Evolutionary conservation across 2,797 vertebrate species (phyloP).

Genomic region (Bradypodion ventrale): DNA sequence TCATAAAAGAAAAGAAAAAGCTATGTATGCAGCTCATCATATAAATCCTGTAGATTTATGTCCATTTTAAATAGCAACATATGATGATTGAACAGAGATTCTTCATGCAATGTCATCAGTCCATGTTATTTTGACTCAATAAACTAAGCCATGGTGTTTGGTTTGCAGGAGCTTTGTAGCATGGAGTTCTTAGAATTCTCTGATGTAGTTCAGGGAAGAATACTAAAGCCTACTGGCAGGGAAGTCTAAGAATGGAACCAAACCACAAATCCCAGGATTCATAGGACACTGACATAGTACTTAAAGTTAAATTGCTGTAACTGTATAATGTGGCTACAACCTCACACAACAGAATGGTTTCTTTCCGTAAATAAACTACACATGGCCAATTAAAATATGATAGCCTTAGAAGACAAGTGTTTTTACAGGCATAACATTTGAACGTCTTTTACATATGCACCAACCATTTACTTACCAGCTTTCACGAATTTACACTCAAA

Average conservation of each 20-base stretch:
- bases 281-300: too few species aligned
- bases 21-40: background rate
- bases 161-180: too few species aligned
- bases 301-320: too few species aligned
- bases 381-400: background rate
- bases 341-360: too few species aligned
- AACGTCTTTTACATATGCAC: slow-evolving; percentile 25
- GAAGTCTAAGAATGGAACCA: too few species aligned
- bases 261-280: too few species aligned
- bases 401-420: background rate
- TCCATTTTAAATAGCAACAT: background rate
- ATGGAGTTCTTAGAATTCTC: too few species aligned
- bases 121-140: background rate
- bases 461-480: background rate
- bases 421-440: background rate
- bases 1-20: background rate
- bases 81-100: background rate
- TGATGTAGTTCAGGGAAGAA: too few species aligned
- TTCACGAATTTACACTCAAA: slow-evolving; percentile 47
- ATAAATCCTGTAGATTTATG: background rate
- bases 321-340: too few species aligned
- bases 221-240: too few species aligned
- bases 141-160: too few species aligned
- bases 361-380: background rate
- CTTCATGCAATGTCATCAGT: background rate